Evolutionary conservation across 2,797 vertebrate genomes (phyloP), one percentile per base, ranked within the genome.

Genomic region (Pseudochirops cupreus): DNA sequence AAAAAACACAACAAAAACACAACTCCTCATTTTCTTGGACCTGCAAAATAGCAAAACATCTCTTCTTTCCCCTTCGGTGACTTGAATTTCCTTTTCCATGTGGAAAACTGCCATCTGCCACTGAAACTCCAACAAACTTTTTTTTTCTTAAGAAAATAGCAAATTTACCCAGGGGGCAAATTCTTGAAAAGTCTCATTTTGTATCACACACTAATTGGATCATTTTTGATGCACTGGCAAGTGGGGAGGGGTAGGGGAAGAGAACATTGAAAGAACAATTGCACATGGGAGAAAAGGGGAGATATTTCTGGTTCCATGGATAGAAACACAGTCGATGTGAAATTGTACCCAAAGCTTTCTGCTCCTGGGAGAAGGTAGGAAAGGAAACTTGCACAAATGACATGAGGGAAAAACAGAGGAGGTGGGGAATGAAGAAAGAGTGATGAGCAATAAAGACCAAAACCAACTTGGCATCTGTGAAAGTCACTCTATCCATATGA

Each of bases 1-100:
- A 92, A 57, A 94, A 93, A 91, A 33, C 90, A 53, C 31, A 93
- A 54, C 54, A 95, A 53, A 52, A 92, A 87, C 11, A 89, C 87
- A 39, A 95, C n/a, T 57, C 95, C n/a, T 94, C 62, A 92, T 91
- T 94, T 96, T 95, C 16, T 90, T 93, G 95, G 67, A 89, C 91
- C 56, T 92, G 91, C 91, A 94, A 96, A 95, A 95, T 93, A 94
- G 33, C 58, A 90, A 93, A 93, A 24, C 21, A 93, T 97, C 67
- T 92, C 92, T 96, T 96, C 39, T 87, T 87, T 24, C 39, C 55
- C 52, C 89, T 93, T 91, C 57, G 16, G 56, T 91, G 74, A 94
- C 46, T 93, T 93, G 95, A 95, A 94, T 95, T 90, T 95, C n/a
- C 94, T 96, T 97, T 95, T 92, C 56, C 55, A 90, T 58, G 87